Conservation (phyloP, 2,113 vertebrate species). For the Turdus rufiventris region DNA sequence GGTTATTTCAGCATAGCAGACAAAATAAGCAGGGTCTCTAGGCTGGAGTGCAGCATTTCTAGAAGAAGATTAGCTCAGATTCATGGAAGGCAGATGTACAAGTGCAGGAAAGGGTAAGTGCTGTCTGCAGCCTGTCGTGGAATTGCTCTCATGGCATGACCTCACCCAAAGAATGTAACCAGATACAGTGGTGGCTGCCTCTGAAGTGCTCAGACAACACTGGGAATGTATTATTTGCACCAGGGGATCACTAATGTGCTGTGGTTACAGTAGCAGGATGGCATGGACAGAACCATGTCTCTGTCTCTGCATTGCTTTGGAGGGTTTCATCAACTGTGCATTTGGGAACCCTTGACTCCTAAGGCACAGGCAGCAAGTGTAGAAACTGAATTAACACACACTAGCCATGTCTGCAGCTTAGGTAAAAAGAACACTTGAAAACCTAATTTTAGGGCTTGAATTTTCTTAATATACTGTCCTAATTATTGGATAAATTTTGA, state of each 20-base stretch:
- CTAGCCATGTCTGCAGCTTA: neutral
- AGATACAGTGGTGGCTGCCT: rapidly evolving
- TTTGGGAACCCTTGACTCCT: neutral
- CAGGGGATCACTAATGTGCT: neutral
- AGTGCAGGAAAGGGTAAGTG: neutral
- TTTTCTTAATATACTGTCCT: neutral
- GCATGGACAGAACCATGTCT: neutral
- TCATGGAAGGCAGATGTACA: neutral
- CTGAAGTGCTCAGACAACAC: neutral
- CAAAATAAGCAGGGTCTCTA: neutral
- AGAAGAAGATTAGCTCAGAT: neutral
- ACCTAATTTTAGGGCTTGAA: neutral
- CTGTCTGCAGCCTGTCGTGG: neutral
- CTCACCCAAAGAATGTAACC: neutral
- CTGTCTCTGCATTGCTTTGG: neutral
- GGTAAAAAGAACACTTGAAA: neutral
- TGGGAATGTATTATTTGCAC: neutral
- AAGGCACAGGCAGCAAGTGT: neutral
- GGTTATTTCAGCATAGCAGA: neutral
- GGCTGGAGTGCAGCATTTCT: neutral
- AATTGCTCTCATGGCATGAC: neutral
- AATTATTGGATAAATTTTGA: neutral
- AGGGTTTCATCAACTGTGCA: neutral
- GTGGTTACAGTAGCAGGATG: neutral
- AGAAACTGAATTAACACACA: neutral